Conservation (phyloP, 2,113 vertebrate species). For the Stigmatopora nigra region DNA sequence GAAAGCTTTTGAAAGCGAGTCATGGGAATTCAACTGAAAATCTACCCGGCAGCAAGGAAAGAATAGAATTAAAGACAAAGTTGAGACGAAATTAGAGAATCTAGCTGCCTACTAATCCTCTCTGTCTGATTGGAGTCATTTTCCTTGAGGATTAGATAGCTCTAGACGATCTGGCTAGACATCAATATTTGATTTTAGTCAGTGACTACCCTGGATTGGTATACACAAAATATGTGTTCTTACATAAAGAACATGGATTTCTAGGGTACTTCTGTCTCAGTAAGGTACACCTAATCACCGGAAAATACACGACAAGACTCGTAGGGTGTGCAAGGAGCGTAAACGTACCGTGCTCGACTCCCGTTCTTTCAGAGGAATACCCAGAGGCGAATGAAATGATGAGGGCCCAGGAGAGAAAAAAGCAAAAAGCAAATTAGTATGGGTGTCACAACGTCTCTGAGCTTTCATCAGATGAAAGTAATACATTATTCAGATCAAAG, state of each 20-base stretch:
- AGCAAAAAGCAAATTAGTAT: slow-evolving; percentile 58
- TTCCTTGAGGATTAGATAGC: slow-evolving; percentile 69
- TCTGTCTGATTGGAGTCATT: slow-evolving; percentile 59
- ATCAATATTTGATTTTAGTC: slow-evolving; percentile 64
- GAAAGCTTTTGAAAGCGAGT: slow-evolving; percentile 27
- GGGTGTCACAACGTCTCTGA: slow-evolving; percentile 9
- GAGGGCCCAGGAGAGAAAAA: slow-evolving; percentile 57
- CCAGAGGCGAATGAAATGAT: slow-evolving; percentile 58
- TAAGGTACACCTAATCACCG: slow-evolving; percentile 51
- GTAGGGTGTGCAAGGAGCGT: slow-evolving; percentile 6
- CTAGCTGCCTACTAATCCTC: slow-evolving; percentile 60
- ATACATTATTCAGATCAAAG: background rate
- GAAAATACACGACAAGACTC: slow-evolving; percentile 29
- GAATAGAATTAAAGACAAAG: slow-evolving; percentile 59
- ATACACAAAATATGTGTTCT: slow-evolving; percentile 46
- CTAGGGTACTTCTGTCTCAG: slow-evolving; percentile 32
- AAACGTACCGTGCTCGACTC: slow-evolving; percentile 89
- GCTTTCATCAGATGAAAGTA: slow-evolving; percentile 5
- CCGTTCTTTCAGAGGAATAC: slow-evolving; percentile 75
- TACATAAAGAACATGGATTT: slow-evolving; percentile 35
- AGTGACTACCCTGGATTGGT: slow-evolving; percentile 36
- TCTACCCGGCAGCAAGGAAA: slow-evolving; percentile 40
- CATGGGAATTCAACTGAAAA: slow-evolving; percentile 44
- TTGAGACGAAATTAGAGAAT: slow-evolving; percentile 73
- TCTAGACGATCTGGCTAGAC: slow-evolving; percentile 56